A percentile compares a stretch with the other conserved stretches of the same genome.
Evolutionary conservation across 2,797 vertebrate genomes (phyloP).

Genomic region (Hyperoplus immaculatus): DNA sequence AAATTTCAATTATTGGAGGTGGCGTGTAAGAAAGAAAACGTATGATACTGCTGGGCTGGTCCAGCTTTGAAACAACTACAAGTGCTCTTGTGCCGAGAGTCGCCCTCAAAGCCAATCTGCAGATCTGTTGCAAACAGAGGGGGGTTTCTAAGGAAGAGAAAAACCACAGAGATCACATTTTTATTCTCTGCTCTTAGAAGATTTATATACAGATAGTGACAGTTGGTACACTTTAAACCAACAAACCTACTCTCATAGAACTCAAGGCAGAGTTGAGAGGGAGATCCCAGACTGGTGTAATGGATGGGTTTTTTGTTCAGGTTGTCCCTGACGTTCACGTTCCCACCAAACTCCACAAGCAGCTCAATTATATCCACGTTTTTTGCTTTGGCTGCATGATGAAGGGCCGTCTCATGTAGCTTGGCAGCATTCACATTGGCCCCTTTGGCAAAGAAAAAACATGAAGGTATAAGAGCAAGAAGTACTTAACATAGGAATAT

Average conservation of each 20-base stretch:
- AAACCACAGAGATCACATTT: slow-evolving; percentile 9
- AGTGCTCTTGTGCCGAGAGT: slow-evolving; percentile 81
- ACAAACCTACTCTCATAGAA: slow-evolving; percentile 90
- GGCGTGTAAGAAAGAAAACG: slow-evolving; percentile 87
- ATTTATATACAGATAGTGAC: neutral
- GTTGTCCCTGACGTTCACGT: slow-evolving; percentile 92
- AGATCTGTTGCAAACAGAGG: slow-evolving; percentile 90
- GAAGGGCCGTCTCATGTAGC: slow-evolving; percentile 94
- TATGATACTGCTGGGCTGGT: slow-evolving; percentile 87
- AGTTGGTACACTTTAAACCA: neutral
- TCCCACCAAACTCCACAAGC: slow-evolving; percentile 93
- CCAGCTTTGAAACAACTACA: slow-evolving; percentile 85
- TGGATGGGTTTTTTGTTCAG: slow-evolving; percentile 90
- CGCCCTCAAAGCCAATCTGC: slow-evolving; percentile 87
- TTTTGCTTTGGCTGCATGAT: slow-evolving; percentile 92
- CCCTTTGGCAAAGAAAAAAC: slow-evolving; percentile 78
- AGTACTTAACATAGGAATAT: neutral
- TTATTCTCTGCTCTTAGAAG: neutral
- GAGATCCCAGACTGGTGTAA: slow-evolving; percentile 86
- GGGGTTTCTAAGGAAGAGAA: slow-evolving; percentile 84
- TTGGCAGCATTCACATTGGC: slow-evolving; percentile 95
- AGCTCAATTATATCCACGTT: slow-evolving; percentile 90
- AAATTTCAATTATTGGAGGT: slow-evolving; percentile 60
- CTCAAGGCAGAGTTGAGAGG: slow-evolving; percentile 87
- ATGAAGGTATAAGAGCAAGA: neutral